Evolutionary conservation across 64 coral and sea anemone species (phyloP).

Genomic region (Dendrophyllia cribrosa): DNA sequence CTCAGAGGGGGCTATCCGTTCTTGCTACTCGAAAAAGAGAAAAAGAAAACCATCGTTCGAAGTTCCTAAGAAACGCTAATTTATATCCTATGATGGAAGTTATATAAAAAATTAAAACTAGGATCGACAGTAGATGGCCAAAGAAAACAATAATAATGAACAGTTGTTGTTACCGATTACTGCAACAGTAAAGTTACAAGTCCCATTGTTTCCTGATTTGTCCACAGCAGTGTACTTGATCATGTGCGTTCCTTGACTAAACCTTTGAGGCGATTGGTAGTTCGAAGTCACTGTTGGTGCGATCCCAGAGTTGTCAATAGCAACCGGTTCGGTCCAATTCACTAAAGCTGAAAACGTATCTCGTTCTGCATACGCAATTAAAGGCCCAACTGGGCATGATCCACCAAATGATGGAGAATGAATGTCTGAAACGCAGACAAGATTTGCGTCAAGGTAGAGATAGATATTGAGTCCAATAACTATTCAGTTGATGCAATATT

Average conservation of each 20-base stretch:
- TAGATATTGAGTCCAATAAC: too few species aligned
- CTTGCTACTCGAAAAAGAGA: too few species aligned
- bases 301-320: background rate
- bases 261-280: background rate
- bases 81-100: too few species aligned
- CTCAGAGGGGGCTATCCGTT: too few species aligned
- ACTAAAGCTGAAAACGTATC: background rate
- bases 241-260: background rate
- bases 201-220: background rate
- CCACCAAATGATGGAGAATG: background rate
- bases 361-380: too few species aligned
- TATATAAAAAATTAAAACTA: too few species aligned
- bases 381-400: background rate
- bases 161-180: too few species aligned
- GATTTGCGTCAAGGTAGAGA: background rate
- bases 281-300: background rate
- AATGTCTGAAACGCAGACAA: background rate
- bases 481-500: too few species aligned
- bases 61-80: too few species aligned
- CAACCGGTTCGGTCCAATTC: slow-evolving; percentile 15
- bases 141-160: too few species aligned
- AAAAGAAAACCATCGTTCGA: too few species aligned
- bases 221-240: slow-evolving; percentile 27
- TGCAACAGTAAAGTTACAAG: background rate
- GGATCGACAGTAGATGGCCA: too few species aligned